phyloP scores from a whole-genome alignment of 2,888 invertebrate genomes.

The Matsumyia berberina region DNA sequence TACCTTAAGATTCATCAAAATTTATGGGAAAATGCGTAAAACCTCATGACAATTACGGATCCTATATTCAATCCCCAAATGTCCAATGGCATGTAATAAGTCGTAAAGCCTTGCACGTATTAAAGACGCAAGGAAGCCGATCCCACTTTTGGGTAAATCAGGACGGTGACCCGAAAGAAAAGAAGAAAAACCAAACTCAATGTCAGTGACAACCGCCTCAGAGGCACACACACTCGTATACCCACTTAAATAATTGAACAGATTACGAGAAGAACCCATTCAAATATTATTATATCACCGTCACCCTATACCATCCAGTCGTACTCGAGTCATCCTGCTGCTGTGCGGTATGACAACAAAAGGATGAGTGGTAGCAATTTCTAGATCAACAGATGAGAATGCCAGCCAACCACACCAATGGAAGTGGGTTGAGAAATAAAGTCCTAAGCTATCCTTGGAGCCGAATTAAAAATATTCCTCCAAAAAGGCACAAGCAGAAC shows the following conservation, averaged over 20 bases:
- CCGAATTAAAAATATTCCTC: conserved; percentile 36
- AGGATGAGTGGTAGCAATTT: conserved; percentile 12
- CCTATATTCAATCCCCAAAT: conserved; percentile 59
- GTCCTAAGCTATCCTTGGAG: conserved; percentile 14
- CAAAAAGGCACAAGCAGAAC: neutral
- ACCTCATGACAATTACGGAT: conserved; percentile 61
- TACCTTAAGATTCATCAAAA: conserved; percentile 44
- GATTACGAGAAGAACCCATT: conserved; percentile 58
- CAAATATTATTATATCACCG: conserved; percentile 51
- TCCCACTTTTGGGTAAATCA: neutral
- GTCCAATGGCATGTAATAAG: conserved; percentile 56
- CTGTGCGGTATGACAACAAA: neutral
- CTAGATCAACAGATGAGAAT: conserved; percentile 61
- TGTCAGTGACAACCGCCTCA: conserved; percentile 31
- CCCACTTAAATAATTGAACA: conserved; percentile 73
- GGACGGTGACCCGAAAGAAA: neutral
- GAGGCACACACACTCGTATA: conserved; percentile 37
- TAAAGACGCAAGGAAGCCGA: neutral
- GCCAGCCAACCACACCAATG: neutral
- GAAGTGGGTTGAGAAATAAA: neutral
- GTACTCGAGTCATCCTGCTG: neutral
- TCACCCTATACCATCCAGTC: conserved; percentile 35
- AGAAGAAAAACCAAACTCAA: neutral
- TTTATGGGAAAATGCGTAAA: conserved; percentile 55
- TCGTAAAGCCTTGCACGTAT: conserved; percentile 49